phyloP scores from a whole-genome alignment of 2,888 invertebrate species.

The Polylopha cassiicola region DNA sequence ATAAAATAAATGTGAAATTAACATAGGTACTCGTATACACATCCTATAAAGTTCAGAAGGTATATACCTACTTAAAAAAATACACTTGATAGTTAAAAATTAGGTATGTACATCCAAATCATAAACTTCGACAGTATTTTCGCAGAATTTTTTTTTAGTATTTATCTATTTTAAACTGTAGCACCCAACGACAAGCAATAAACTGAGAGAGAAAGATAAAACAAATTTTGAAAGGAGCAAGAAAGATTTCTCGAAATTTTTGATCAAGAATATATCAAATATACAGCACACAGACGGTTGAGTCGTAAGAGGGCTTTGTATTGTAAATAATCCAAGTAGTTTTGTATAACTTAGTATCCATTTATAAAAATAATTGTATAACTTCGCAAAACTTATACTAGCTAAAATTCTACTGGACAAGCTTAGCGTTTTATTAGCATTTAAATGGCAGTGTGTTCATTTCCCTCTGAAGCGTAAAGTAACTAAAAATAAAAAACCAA shows the following conservation, averaged over 20 bases:
- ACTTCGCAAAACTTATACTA: constrained; percentile 6
- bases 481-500: constrained; percentile 61
- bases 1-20: background rate
- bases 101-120: too few species aligned
- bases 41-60: too few species aligned
- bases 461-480: constrained; percentile 30
- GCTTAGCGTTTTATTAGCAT: constrained; percentile 9
- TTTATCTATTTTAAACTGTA: constrained; percentile 30
- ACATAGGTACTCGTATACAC: too few species aligned
- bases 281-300: constrained; percentile 71
- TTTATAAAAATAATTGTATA: constrained; percentile 28
- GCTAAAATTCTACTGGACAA: constrained; percentile 14
- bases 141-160: background rate
- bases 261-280: constrained; percentile 31
- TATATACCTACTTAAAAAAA: too few species aligned
- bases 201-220: constrained; percentile 51
- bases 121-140: too few species aligned
- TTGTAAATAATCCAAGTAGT: constrained; percentile 10
- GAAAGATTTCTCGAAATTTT: constrained; percentile 11
- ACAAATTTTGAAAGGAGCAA: constrained; percentile 20
- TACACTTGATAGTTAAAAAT: too few species aligned
- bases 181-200: constrained; percentile 38
- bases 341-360: constrained; percentile 22
- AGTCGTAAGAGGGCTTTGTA: too few species aligned
- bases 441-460: constrained; percentile 18